These are phyloP conservation scores for Solea senegalensis DNA, from an alignment of 2,113 vertebrate genomes.

Conservation along the genomic window DNA sequence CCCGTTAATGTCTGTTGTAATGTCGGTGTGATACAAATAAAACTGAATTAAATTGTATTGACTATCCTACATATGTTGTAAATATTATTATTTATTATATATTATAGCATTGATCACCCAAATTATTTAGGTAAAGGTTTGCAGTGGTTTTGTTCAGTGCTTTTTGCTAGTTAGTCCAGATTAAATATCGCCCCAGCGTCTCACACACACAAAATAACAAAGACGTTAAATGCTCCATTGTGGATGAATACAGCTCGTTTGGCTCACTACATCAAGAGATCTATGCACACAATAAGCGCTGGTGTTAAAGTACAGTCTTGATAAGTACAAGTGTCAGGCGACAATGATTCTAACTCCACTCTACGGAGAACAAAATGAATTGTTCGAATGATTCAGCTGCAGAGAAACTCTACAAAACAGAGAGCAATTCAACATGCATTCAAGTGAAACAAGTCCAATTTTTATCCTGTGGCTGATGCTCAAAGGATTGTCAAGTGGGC, in stretches of 20 bases:
- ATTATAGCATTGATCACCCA: too few relatives aligned
- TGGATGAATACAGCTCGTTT: not conserved
- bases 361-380: constrained; percentile 38
- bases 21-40: too few relatives aligned
- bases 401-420: constrained; percentile 51
- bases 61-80: too few relatives aligned
- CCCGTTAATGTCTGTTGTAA: too few relatives aligned
- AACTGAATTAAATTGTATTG: too few relatives aligned
- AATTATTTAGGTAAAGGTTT: too few relatives aligned
- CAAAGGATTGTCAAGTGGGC: constrained; percentile 50
- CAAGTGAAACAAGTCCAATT: constrained; percentile 59
- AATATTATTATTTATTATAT: too few relatives aligned
- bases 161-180: not conserved
- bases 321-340: constrained; percentile 45
- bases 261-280: constrained; percentile 4
- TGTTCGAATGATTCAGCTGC: constrained; percentile 52
- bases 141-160: too few relatives aligned
- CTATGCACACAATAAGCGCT: constrained; percentile 11
- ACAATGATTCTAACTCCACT: constrained; percentile 40
- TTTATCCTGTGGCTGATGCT: constrained; percentile 40
- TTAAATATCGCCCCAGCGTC: not conserved
- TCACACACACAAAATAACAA: not conserved
- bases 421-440: constrained; percentile 56
- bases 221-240: constrained; percentile 22
- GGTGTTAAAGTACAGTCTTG: constrained; percentile 24